These are phyloP conservation scores for Gallinago jamesoni DNA, from an alignment of 2,113 vertebrate genomes.

Conservation along the genomic window DNA sequence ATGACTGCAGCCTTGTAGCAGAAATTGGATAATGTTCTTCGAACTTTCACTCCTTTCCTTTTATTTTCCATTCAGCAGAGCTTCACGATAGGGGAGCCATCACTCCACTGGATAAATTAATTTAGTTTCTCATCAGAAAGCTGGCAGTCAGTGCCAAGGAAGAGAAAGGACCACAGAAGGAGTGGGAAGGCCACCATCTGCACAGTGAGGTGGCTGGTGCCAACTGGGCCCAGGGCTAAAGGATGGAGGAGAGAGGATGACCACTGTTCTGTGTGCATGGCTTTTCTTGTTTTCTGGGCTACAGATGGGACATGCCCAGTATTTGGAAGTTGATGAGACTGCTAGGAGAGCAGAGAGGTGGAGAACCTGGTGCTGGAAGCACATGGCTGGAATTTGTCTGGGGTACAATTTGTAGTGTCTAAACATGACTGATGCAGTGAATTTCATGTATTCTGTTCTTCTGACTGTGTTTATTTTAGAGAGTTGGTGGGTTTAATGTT, in stretches of 20 bases:
- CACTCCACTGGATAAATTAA: conserved; percentile 51
- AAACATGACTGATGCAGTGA: background rate
- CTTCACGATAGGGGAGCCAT: background rate
- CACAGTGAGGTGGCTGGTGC: conserved; percentile 34
- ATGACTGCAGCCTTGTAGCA: background rate
- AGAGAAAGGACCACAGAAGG: conserved; percentile 50
- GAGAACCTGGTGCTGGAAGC: conserved; percentile 15
- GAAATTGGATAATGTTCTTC: background rate
- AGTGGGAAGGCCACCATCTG: conserved; percentile 73
- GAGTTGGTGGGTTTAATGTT: background rate
- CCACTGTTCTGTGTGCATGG: background rate
- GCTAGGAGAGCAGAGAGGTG: conserved; percentile 36
- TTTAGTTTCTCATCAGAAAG: conserved; percentile 68
- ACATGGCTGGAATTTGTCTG: background rate
- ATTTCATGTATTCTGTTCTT: background rate
- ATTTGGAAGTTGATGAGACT: conserved; percentile 25
- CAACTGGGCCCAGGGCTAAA: conserved; percentile 44
- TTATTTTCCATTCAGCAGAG: background rate
- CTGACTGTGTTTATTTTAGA: background rate
- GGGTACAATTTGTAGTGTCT: background rate
- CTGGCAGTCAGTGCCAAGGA: conserved; percentile 52
- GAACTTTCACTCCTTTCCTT: background rate
- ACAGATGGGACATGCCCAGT: background rate
- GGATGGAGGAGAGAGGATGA: background rate
- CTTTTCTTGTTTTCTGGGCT: conserved; percentile 31